Evolutionary conservation across 1,140 invertebrate species (phyloP), one percentile per base, ranked within the genome.

Genomic region (Conus betulinus): DNA sequence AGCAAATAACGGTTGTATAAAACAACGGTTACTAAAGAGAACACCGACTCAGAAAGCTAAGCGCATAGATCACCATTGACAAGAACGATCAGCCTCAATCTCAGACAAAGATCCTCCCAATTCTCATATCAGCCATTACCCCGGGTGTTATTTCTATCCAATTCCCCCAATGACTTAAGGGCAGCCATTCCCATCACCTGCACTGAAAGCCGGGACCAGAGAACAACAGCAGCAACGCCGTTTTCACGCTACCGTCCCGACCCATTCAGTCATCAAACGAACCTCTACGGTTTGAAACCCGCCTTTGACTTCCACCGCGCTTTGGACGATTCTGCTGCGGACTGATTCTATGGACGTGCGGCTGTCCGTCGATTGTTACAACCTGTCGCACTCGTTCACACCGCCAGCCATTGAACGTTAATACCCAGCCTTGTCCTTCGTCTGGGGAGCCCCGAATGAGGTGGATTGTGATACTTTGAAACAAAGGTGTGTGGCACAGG

Each of bases 351-450:
- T 23, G 67, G 67, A 20, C 67, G 67, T 71, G 60, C 17, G 67
- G 67, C 23, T 23, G 20, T 71, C 6, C 39, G 67, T 20, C 20
- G 67, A 71, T 71, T 23, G 67, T 7, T 71, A 71, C 17, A 20
- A 71, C 67, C 13, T 20, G 67, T 71, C 67, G 67, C 67, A 71
- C 67, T 71, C 67, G 67, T 71, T 71, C 67, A 71, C 67, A 71
- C 67, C 20, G 67, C 67, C 67, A 71, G 67, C 11, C 7, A 71
- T 71, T 23, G 67, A 71, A 20, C 15, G 8, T 71, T 71, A 71
- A 71, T 71, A 71, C 17, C 67, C 23, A 7, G 67, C 67, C 67
- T 71, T 71, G 67, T 10, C 67, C 67, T 7, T 17, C 67, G 17
- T 13, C 57, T 11, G 57, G 57, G 8, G 8, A 60, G 39, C 39